phyloP scores from a whole-genome alignment of 2,888 invertebrate species.

The Acrobasis repandana region DNA sequence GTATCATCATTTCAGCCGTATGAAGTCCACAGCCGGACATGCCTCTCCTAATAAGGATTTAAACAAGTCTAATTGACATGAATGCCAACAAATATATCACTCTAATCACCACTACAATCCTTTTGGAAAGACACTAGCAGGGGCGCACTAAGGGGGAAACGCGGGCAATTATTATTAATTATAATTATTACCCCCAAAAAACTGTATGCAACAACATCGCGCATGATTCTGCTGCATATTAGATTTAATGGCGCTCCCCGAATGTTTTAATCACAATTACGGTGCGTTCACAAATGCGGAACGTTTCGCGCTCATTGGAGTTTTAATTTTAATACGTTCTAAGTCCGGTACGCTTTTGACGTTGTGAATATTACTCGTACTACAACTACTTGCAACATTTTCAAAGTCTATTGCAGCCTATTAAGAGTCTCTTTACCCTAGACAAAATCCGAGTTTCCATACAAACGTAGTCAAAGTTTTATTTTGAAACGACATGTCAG shows the following conservation, averaged over 20 bases:
- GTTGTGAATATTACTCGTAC: too few relatives aligned
- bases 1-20: too few relatives aligned
- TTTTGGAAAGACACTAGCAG: constrained; percentile 12
- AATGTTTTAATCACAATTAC: constrained; percentile 72
- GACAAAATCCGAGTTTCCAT: too few relatives aligned
- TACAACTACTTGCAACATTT: too few relatives aligned
- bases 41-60: too few relatives aligned
- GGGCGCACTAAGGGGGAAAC: constrained; percentile 32
- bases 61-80: too few relatives aligned
- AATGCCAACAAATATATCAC: constrained; percentile 5
- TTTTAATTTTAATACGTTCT: constrained; percentile 8
- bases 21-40: too few relatives aligned
- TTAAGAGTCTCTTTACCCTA: too few relatives aligned
- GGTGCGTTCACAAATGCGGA: constrained; percentile 35
- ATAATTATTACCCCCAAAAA: constrained; percentile 60
- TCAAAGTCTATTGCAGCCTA: too few relatives aligned
- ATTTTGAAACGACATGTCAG: too few relatives aligned
- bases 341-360: background rate
- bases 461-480: too few relatives aligned
- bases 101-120: constrained; percentile 14
- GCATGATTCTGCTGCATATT: constrained; percentile 74
- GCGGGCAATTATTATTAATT: constrained; percentile 52
- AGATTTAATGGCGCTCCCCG: constrained; percentile 74
- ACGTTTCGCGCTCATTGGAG: constrained; percentile 20
- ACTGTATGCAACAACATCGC: constrained; percentile 57